Conservation (phyloP, 2,113 vertebrate genomes). For the Clinocottus analis region DNA sequence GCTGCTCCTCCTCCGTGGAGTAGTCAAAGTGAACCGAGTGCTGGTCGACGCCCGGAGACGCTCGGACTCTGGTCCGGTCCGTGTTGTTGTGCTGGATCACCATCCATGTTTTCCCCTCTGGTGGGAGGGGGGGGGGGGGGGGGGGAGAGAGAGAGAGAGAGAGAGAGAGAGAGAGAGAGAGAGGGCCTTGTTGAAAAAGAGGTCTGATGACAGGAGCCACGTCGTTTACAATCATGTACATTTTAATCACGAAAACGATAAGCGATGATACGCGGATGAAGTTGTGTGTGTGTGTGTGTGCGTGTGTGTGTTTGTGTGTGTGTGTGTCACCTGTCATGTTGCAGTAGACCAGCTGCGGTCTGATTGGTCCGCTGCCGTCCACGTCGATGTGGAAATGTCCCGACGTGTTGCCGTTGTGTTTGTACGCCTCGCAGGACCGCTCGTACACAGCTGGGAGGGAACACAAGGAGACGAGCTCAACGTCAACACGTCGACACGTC, state of each 20-base stretch:
- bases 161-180: no score
- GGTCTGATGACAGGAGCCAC: constrained; percentile 7
- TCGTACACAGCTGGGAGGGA: constrained; percentile 80
- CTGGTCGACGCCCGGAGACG: constrained; percentile 79
- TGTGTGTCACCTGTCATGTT: constrained; percentile 84
- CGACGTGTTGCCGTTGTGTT: constrained; percentile 86
- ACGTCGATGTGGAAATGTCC: constrained; percentile 89
- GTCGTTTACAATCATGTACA: constrained; percentile 35
- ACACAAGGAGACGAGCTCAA: constrained; percentile 30
- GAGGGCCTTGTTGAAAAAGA: no score
- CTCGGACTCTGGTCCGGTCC: constrained; percentile 88
- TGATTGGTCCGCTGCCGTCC: constrained; percentile 89
- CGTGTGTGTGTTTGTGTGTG: background rate
- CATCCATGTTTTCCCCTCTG: no score
- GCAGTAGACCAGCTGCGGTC: constrained; percentile 87
- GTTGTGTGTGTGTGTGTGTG: background rate
- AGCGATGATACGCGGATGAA: no score
- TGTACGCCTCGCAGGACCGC: constrained; percentile 89
- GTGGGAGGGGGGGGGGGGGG: no score
- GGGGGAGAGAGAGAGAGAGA: no score
- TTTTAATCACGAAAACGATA: constrained; percentile 8
- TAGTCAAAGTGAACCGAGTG: constrained; percentile 88
- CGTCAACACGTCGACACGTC: constrained; percentile 16
- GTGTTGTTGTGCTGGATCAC: constrained; percentile 93
- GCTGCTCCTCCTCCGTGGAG: constrained; percentile 86